These are phyloP conservation scores for Natrix natrix DNA, from an alignment of 2,797 vertebrate genomes.

Conservation along the genomic window DNA sequence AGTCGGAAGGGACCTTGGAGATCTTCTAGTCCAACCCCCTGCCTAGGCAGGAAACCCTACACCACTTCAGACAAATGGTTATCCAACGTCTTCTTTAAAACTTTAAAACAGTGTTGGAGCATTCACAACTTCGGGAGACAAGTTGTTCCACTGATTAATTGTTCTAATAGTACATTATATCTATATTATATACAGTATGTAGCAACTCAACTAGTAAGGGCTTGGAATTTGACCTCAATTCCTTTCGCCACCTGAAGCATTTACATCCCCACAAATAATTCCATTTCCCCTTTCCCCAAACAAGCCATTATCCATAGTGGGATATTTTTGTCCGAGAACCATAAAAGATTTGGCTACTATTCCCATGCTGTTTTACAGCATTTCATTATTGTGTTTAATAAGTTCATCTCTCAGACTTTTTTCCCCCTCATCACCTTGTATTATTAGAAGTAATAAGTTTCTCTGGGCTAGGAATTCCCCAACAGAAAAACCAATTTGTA, in stretches of 20 bases:
- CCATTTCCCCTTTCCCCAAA: conserved; percentile 58
- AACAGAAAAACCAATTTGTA: conserved; percentile 82
- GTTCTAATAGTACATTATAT: background rate
- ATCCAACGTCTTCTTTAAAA: no score
- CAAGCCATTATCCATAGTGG: conserved; percentile 10
- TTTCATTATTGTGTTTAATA: conserved; percentile 84
- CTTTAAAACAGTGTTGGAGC: no score
- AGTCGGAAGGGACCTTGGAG: no score
- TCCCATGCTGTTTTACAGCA: conserved; percentile 74
- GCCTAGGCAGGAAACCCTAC: no score
- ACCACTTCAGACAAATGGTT: no score
- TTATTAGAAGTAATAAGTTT: conserved; percentile 83
- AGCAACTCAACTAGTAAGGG: background rate
- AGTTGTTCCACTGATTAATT: no score
- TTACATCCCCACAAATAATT: conserved; percentile 30
- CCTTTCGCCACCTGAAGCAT: background rate
- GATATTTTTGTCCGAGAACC: conserved; percentile 72
- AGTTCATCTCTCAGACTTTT: conserved; percentile 78
- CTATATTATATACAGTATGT: no score
- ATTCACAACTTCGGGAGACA: no score
- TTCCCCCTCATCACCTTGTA: conserved; percentile 77
- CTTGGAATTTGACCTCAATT: background rate
- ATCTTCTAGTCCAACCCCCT: no score
- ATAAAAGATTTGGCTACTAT: conserved; percentile 72
- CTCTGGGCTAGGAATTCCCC: conserved; percentile 79